Evolutionary conservation across 2,888 invertebrate genomes (phyloP), one percentile per base, ranked within the genome.

Genomic region (Ryuthela nishihirai): DNA sequence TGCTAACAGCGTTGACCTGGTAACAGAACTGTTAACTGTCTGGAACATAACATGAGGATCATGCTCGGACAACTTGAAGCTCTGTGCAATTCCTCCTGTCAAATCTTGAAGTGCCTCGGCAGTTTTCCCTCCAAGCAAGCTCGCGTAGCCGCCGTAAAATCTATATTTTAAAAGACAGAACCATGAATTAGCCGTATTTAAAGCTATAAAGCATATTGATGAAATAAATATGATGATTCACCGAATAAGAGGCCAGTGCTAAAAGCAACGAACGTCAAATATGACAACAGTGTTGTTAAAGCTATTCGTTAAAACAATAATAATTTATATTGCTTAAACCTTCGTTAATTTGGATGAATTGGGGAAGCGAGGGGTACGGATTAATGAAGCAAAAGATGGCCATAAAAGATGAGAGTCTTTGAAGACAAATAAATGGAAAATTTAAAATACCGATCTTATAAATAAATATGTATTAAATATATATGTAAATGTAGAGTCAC

Each of bases 1-100:
- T 64, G 85, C 81, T 47, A 85, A 76, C 62, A 85, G 78, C 72
- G 83, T 83, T 71, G 84, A 83, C 70, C 85, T 77, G 54, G 85
- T 84, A 67, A 84, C 82, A 60, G 83, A 84, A 59, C 83, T 82
- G 73, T 82, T 81, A 49, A 85, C 77, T 67, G 82, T 81, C 76
- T 82, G 84, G 70, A 82, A 80, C 24, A 84, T 82, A 62, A 84
- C 78, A 70, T 81, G 82, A 58, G 80, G 79, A 69, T 83, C 82
- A 71, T 82, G 82, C 59, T 80, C 79, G 53, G 80, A 80, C 62
- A 85, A 77, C 47, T 80, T 78, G 74, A 84, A 85, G 73, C 84
- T 83, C 75, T 86, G 86, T 64, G 85, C 84, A 65, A 86, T 82
- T 49, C 86, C 86, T 41, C 86, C 87, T 4, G 85, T 83, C 64